phyloP scores from a whole-genome alignment of 2,113 vertebrate genomes.

The Cyphomyrus discorhynchus region DNA sequence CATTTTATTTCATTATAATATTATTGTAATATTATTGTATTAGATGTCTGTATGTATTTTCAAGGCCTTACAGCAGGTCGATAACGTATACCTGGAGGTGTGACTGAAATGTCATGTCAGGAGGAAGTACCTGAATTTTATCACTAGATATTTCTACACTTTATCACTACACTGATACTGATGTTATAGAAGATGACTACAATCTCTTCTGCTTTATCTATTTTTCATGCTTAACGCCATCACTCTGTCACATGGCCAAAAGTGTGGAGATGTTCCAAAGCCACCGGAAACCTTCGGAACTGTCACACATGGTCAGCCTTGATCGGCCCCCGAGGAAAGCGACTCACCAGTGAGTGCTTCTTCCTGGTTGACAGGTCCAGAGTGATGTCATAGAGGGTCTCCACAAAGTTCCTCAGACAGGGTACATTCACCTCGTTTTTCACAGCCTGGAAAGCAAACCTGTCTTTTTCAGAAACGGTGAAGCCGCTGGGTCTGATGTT shows the following conservation, averaged over 20 bases:
- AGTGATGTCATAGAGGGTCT: slow-evolving; percentile 92
- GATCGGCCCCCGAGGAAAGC: neutral
- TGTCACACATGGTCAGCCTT: neutral
- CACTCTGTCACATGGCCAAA: neutral
- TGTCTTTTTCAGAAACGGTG: neutral
- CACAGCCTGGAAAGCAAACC: slow-evolving; percentile 68
- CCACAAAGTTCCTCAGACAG: slow-evolving; percentile 94
- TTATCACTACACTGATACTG: neutral
- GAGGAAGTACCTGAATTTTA: neutral
- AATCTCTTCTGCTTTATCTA: neutral
- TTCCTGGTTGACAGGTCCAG: slow-evolving; percentile 94
- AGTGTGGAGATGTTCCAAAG: neutral
- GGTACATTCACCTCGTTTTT: slow-evolving; percentile 99
- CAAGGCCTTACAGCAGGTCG: neutral
- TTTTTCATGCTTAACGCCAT: neutral
- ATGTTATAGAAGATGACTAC: neutral
- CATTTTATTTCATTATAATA: neutral
- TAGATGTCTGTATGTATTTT: neutral
- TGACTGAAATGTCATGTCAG: neutral
- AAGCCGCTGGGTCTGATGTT: neutral
- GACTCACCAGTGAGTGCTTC: slow-evolving; percentile 88
- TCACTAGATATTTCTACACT: neutral
- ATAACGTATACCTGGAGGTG: neutral
- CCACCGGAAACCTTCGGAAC: neutral
- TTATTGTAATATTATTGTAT: neutral